Base-by-base conservation (phyloP, 2,888 invertebrate species). In the Andrena hattorfiana region DNA sequence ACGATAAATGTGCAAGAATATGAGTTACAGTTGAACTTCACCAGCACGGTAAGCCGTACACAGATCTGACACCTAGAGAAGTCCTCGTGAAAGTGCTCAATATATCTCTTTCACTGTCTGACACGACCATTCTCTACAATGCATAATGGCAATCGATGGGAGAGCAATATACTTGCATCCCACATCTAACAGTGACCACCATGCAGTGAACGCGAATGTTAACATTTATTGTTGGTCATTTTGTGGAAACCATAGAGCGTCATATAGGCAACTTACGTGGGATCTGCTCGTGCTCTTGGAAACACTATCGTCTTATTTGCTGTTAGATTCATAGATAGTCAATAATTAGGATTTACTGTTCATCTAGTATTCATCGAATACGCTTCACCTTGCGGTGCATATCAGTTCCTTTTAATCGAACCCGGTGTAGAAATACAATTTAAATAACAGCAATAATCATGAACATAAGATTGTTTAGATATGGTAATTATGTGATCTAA, bases 121-220 rank as follows among this genome's bases (percentile, higher is more conserved):
- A 56, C 10, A 23, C 26, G n/a, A 10, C 35, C 20, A 32, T 35
- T 63, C 35, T 32, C 13, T 32, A 23, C 13, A 48, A 59, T 26
- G n/a, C 68, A 30, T 30, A 71, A 59, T 69, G 54, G n/a, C 60
- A 81, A 84, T 78, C 70, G 68, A 74, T 66, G 56, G 51, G 67
- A 48, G 64, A 78, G 62, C 63, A 51, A 56, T 48, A 26, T 28
- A 32, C 66, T 67, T 72, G 62, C 51, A 60, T 64, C 16, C 67
- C 51, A 32, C 59, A 74, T 74, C 62, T 56, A 54, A 76, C 70
- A 66, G 75, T 80, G 85, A 87, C 80, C 82, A 86, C 85, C 85
- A 51, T 63, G 75, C 67, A 23, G 76, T 62, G 68, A 51, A 66
- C 28, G 67, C 56, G 81, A 80, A 84, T 64, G 77, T 70, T 71